phyloP scores from a whole-genome alignment of 2,888 invertebrate species.

The Tromatobia lineatoria region DNA sequence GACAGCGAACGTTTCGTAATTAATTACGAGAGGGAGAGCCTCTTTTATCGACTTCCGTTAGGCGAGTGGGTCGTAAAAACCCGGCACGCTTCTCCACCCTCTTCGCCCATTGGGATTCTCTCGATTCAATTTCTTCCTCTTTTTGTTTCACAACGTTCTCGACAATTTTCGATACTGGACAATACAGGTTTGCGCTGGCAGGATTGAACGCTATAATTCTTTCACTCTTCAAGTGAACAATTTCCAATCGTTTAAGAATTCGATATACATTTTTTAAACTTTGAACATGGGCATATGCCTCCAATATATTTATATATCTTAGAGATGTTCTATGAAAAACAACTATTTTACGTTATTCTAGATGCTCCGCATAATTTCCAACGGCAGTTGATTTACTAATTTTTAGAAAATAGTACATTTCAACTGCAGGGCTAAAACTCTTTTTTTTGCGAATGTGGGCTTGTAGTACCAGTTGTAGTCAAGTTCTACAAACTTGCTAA shows the following conservation, averaged over 20 bases:
- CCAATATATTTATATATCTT: constrained; percentile 49
- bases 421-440: no score
- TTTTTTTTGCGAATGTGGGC: no score
- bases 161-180: constrained; percentile 41
- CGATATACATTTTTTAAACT: constrained; percentile 5
- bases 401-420: constrained; percentile 66
- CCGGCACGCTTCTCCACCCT: constrained; percentile 49
- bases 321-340: constrained; percentile 51
- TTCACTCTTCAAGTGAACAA: constrained; percentile 6
- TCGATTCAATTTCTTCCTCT: constrained; percentile 41
- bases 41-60: constrained; percentile 81
- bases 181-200: not conserved
- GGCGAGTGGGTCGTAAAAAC: constrained; percentile 75
- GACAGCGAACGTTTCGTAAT: constrained; percentile 79
- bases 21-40: constrained; percentile 78
- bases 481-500: no score
- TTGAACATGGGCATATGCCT: constrained; percentile 41
- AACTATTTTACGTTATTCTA: constrained; percentile 66
- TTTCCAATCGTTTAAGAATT: constrained; percentile 4
- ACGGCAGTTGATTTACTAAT: constrained; percentile 51
- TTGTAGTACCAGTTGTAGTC: no score
- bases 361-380: constrained; percentile 66
- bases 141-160: constrained; percentile 42
- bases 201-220: constrained; percentile 12
- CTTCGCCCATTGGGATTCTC: constrained; percentile 16